Percentiles rank a stretch among this genome's conserved stretches.
Conservation (phyloP, 2,113 vertebrate species). For the Lepus americanus region DNA sequence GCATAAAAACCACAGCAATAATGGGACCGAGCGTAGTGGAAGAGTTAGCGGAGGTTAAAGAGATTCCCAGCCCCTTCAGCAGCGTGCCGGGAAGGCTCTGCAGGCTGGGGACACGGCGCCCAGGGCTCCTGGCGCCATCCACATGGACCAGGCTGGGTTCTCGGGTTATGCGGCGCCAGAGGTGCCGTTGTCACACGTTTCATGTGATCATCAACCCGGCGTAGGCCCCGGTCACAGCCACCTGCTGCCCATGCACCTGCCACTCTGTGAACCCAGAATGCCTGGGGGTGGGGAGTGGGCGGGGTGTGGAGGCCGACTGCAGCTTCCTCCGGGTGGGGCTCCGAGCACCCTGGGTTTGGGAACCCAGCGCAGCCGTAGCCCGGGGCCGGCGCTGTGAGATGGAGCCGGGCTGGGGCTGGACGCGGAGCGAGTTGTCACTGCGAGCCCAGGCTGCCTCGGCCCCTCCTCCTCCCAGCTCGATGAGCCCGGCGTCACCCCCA, state of each 20-base stretch:
- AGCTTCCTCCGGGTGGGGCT: background rate
- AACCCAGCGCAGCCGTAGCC: background rate
- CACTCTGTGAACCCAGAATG: background rate
- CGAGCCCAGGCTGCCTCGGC: background rate
- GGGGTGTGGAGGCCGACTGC: background rate
- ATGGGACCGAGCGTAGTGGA: no score
- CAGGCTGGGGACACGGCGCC: no score
- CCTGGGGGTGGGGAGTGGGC: no score
- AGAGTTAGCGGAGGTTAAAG: no score
- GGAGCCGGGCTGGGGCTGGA: background rate
- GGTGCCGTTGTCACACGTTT: background rate
- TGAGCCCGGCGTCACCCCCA: background rate
- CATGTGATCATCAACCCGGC: background rate
- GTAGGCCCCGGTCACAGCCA: background rate
- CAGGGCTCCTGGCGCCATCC: no score
- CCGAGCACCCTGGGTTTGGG: background rate
- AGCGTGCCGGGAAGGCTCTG: no score
- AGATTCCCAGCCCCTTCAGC: no score
- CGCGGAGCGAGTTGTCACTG: accelerated
- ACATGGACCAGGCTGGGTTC: no score
- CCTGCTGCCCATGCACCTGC: background rate
- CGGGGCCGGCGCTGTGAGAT: background rate
- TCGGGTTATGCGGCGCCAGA: no score
- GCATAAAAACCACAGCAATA: background rate
- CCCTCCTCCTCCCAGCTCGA: accelerated